Percentiles rank a stretch among this genome's conserved stretches.
Conservation (phyloP, 2,113 vertebrate genomes). For the Nothocercus julius region DNA sequence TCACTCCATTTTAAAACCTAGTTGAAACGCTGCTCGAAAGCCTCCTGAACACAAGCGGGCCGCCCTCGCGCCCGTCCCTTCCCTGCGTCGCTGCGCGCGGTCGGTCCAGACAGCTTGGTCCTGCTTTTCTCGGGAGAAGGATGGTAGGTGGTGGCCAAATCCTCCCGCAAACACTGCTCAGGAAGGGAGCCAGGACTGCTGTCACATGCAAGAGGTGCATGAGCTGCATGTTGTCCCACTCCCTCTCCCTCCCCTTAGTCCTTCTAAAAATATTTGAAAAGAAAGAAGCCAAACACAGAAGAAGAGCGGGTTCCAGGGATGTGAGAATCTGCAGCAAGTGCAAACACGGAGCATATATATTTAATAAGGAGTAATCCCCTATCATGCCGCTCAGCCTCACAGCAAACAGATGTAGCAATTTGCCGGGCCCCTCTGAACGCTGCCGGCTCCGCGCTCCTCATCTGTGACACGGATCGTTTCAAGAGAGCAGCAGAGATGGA, state of each 20-base stretch:
- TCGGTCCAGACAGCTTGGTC: too few relatives aligned
- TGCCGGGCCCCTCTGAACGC: background rate
- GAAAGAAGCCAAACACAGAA: background rate
- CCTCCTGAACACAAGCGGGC: background rate
- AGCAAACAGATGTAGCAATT: background rate
- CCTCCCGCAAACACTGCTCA: background rate
- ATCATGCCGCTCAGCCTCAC: background rate
- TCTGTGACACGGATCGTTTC: background rate
- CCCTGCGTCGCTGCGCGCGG: too few relatives aligned
- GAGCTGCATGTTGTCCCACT: background rate
- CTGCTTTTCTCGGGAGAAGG: background rate
- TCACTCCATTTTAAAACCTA: constrained; percentile 39
- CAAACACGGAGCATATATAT: background rate
- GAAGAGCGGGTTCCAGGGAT: background rate
- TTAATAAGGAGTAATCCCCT: constrained; percentile 26
- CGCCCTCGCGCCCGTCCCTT: background rate
- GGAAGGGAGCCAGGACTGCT: constrained; percentile 31
- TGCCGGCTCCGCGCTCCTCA: background rate
- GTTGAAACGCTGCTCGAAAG: constrained; percentile 57
- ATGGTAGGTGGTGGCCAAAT: background rate
- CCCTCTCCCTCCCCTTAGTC: background rate
- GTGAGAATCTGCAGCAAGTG: background rate
- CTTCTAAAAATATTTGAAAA: background rate
- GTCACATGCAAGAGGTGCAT: constrained; percentile 40
- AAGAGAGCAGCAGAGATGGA: background rate